These are phyloP conservation scores for Hemicrepidius hirtus DNA, from an alignment of 2,888 invertebrate genomes.

Conservation along the genomic window DNA sequence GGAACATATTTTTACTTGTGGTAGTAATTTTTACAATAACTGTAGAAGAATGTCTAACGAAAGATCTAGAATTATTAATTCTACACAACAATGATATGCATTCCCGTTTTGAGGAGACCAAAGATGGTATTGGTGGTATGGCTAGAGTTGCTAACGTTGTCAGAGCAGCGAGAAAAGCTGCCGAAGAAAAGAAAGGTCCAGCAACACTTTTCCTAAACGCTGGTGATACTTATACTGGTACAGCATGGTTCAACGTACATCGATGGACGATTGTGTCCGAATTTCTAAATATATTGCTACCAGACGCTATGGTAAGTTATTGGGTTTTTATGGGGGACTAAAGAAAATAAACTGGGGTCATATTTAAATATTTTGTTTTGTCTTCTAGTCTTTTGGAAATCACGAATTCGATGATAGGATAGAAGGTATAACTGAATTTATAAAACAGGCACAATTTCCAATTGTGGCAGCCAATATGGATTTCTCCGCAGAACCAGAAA, in stretches of 20 bases:
- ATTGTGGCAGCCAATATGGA: constrained; percentile 87
- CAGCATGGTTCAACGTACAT: constrained; percentile 89
- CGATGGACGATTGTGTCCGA: constrained; percentile 86
- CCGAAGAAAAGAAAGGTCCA: constrained; percentile 73
- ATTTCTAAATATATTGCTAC: constrained; percentile 85
- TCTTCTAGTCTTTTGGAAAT: constrained; percentile 88
- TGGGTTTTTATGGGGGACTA: background rate
- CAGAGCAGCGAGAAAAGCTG: constrained; percentile 77
- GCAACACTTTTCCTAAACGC: constrained; percentile 90
- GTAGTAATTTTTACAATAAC: background rate
- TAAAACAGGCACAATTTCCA: constrained; percentile 82
- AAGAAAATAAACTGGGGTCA: background rate
- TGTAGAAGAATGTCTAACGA: background rate
- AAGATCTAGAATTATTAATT: constrained; percentile 77
- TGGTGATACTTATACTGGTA: constrained; percentile 94
- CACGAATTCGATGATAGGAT: constrained; percentile 94
- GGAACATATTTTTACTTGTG: background rate
- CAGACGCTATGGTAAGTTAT: constrained; percentile 88
- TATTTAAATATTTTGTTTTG: no score
- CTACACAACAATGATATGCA: constrained; percentile 96
- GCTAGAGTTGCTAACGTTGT: constrained; percentile 82
- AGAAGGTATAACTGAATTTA: constrained; percentile 83
- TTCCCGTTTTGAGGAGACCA: constrained; percentile 87
- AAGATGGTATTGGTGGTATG: constrained; percentile 90
- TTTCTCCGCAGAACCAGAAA: constrained; percentile 77